Evolutionary conservation across 1,140 invertebrate species (phyloP).

Genomic region (Drosophila varians): DNA sequence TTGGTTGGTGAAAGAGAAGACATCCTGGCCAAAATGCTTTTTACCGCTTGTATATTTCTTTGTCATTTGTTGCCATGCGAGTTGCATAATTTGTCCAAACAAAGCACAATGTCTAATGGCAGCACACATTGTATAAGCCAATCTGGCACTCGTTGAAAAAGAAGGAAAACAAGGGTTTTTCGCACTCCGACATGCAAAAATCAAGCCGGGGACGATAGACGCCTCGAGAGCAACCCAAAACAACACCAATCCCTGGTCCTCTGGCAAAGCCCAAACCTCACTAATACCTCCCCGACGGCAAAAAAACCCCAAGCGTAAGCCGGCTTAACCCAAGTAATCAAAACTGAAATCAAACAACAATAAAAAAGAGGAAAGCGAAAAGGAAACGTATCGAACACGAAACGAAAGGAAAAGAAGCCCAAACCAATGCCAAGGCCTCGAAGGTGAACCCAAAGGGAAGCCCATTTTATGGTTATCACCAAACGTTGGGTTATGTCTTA

Average conservation of each 20-base stretch:
- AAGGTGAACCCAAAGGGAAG: constrained; percentile 34
- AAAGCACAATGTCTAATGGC: constrained; percentile 68
- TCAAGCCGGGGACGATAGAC: constrained; percentile 64
- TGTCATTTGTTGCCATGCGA: constrained; percentile 47
- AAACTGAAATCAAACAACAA: constrained; percentile 74
- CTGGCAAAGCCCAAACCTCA: constrained; percentile 50
- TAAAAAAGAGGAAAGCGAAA: no score
- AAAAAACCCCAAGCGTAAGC: constrained; percentile 5
- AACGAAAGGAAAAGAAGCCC: constrained; percentile 20
- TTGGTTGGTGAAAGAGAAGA: constrained; percentile 17
- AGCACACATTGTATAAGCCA: constrained; percentile 74
- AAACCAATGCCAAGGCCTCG: constrained; percentile 2
- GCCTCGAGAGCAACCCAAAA: constrained; percentile 42
- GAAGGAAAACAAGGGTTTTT: constrained; percentile 50
- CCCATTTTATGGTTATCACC: constrained; percentile 66
- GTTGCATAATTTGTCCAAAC: constrained; percentile 80
- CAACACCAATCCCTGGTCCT: constrained; percentile 19
- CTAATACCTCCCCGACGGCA: constrained; percentile 56
- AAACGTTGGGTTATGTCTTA: constrained; percentile 67
- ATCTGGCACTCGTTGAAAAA: constrained; percentile 63
- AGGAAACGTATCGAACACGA: constrained; percentile 28
- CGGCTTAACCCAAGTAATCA: constrained; percentile 56
- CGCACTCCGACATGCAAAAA: constrained; percentile 68
- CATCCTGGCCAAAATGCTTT: constrained; percentile 30
- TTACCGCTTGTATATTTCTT: constrained; percentile 7